Evolutionary conservation across 2,113 vertebrate genomes (phyloP).

Genomic region (Cryptomyrus ogoouensis): DNA sequence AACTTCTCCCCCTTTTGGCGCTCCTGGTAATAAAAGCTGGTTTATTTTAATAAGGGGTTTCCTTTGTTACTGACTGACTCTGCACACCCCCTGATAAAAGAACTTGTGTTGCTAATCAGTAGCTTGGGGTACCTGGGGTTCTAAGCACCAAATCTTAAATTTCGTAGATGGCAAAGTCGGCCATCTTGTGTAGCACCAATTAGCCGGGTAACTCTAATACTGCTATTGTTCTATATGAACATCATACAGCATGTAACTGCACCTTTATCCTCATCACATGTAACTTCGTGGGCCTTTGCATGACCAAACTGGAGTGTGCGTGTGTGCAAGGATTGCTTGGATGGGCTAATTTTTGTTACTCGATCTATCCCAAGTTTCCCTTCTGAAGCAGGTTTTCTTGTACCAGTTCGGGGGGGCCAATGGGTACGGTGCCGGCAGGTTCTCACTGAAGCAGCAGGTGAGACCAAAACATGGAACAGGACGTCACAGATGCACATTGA

Average conservation of each 20-base stretch:
- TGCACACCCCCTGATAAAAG: neutral
- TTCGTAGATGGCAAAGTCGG: neutral
- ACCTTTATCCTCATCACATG: neutral
- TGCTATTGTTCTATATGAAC: neutral
- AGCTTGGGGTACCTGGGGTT: neutral
- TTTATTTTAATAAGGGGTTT: neutral
- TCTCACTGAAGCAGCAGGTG: neutral
- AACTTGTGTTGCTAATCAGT: neutral
- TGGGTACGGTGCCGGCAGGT: neutral
- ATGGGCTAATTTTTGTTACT: neutral
- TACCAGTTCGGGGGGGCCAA: neutral
- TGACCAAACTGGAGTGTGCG: neutral
- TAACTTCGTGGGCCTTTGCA: neutral
- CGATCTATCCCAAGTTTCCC: neutral
- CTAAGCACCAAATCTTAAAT: neutral
- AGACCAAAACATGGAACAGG: neutral
- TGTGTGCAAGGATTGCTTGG: neutral
- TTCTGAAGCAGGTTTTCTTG: neutral
- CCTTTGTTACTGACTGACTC: neutral
- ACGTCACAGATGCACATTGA: neutral
- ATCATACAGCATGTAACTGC: neutral
- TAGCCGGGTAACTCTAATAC: neutral
- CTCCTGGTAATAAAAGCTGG: neutral
- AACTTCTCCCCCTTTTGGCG: neutral
- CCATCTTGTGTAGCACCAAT: neutral